Conservation (phyloP, 2,888 invertebrate species). For the Phortica okadai region DNA sequence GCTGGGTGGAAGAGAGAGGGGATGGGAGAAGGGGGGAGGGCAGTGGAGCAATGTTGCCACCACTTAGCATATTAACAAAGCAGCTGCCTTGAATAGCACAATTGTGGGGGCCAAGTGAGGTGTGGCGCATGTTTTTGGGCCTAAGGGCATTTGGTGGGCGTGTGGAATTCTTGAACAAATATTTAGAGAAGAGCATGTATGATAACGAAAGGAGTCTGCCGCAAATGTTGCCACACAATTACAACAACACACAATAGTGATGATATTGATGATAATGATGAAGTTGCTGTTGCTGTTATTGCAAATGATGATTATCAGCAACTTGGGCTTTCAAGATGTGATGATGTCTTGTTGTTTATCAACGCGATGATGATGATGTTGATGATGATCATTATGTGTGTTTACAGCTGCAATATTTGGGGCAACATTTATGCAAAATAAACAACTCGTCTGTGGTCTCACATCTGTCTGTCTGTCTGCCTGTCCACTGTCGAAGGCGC, state of each 20-base stretch:
- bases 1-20: slow-evolving; percentile 24
- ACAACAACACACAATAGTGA: slow-evolving; percentile 32
- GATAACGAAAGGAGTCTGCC: slow-evolving; percentile 24
- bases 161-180: slow-evolving; percentile 66
- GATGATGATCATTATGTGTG: slow-evolving; percentile 46
- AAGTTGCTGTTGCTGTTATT: slow-evolving; percentile 14
- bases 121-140: slow-evolving; percentile 29
- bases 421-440: slow-evolving; percentile 72
- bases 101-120: background rate
- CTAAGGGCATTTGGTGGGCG: slow-evolving; percentile 49
- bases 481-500: too few relatives aligned
- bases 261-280: background rate
- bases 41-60: background rate
- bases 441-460: slow-evolving; percentile 47
- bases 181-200: slow-evolving; percentile 60
- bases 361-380: background rate
- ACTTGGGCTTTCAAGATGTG: background rate
- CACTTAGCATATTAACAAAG: slow-evolving; percentile 65
- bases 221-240: slow-evolving; percentile 41
- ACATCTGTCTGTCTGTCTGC: too few relatives aligned
- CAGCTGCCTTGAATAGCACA: slow-evolving; percentile 58
- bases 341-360: background rate
- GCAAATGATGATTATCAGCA: slow-evolving; percentile 27
- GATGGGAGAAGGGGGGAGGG: background rate
- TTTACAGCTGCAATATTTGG: slow-evolving; percentile 71